These are phyloP conservation scores for Hydropotes inermis DNA, from an alignment of 2,113 vertebrate genomes.

Conservation along the genomic window DNA sequence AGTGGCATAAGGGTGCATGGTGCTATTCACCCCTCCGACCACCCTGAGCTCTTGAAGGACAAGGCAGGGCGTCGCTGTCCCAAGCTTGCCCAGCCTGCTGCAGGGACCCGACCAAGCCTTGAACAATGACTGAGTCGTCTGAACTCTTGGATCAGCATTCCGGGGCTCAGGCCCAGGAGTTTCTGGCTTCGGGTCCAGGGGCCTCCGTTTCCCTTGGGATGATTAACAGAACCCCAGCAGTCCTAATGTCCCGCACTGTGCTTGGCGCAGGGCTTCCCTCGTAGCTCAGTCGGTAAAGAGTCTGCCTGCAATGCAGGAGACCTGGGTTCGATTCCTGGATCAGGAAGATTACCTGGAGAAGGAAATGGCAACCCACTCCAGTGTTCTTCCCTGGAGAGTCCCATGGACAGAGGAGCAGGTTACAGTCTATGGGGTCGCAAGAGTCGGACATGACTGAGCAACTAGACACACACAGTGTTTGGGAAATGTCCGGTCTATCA, in stretches of 20 bases:
- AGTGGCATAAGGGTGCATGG: neutral
- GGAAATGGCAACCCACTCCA: neutral
- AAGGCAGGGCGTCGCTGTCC: neutral
- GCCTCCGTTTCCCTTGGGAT: neutral
- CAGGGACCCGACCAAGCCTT: neutral
- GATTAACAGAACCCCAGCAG: neutral
- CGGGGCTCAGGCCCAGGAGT: neutral
- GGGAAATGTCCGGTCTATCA: neutral
- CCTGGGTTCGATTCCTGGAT: accelerated
- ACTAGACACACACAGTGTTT: neutral
- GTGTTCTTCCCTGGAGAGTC: neutral
- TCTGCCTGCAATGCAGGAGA: neutral
- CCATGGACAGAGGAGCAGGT: neutral
- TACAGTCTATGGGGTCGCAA: neutral
- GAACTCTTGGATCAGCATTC: neutral
- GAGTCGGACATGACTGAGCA: neutral
- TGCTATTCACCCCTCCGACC: neutral
- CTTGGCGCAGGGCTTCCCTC: neutral
- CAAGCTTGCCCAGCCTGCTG: neutral
- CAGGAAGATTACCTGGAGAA: neutral
- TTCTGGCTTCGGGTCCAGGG: neutral
- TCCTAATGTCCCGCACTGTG: neutral
- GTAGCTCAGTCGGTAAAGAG: neutral
- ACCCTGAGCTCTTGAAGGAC: neutral
- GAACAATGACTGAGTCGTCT: neutral